Conservation (phyloP, 2,888 invertebrate genomes). For the Zaprionus lineosus region DNA sequence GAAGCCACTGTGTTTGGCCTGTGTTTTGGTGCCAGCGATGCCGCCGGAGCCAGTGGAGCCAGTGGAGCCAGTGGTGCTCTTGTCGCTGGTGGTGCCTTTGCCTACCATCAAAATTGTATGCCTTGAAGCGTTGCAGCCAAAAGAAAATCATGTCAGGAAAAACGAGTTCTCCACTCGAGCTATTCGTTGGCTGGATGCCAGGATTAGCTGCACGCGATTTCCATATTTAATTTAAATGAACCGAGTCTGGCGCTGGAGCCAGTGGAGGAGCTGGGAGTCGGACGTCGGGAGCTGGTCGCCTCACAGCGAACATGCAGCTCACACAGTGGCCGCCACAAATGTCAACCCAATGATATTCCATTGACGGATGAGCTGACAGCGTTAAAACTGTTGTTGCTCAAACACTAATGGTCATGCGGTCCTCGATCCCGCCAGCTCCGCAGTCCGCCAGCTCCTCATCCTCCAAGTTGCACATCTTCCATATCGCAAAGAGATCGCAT, state of each 20-base stretch:
- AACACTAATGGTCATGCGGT: slow-evolving; percentile 75
- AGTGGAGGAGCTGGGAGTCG: slow-evolving; percentile 4
- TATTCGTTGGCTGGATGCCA: slow-evolving; percentile 31
- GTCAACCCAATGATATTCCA: slow-evolving; percentile 81
- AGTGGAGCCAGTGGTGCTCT: slow-evolving; percentile 21
- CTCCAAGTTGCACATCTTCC: slow-evolving; percentile 38
- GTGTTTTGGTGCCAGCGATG: not conserved
- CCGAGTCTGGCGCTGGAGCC: slow-evolving; percentile 25
- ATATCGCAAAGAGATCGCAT: slow-evolving; percentile 73
- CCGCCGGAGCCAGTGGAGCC: slow-evolving; percentile 19
- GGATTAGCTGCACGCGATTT: slow-evolving; percentile 79
- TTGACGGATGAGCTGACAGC: slow-evolving; percentile 82
- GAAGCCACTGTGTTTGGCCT: slow-evolving; percentile 15
- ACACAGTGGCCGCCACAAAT: slow-evolving; percentile 75
- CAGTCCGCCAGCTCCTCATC: slow-evolving; percentile 7
- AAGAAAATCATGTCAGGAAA: slow-evolving; percentile 62
- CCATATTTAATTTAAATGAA: slow-evolving; percentile 80
- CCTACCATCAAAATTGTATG: slow-evolving; percentile 56
- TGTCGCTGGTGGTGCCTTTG: slow-evolving; percentile 54
- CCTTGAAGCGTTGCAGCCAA: slow-evolving; percentile 42
- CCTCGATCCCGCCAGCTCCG: slow-evolving; percentile 21
- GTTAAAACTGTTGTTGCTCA: slow-evolving; percentile 81
- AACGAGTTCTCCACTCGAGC: slow-evolving; percentile 53
- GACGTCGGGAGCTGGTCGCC: slow-evolving; percentile 10
- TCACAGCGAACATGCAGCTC: slow-evolving; percentile 52